Evolutionary conservation across 2,113 vertebrate species (phyloP).

Genomic region (Heterocephalus glaber): DNA sequence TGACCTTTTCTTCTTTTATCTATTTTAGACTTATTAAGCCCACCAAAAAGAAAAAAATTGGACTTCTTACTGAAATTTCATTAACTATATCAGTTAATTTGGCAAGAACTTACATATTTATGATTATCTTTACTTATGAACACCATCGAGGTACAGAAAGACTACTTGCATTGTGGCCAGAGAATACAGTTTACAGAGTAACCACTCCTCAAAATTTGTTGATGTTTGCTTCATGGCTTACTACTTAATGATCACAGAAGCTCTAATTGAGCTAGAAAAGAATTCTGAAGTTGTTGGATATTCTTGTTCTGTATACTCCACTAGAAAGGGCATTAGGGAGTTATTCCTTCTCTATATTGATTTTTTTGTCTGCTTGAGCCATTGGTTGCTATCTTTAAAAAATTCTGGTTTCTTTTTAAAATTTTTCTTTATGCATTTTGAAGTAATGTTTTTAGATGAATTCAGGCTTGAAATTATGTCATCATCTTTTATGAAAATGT

Average conservation of each 20-base stretch:
- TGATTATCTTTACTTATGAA: background rate
- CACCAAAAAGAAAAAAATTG: background rate
- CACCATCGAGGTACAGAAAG: conserved; percentile 4
- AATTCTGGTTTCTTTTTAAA: background rate
- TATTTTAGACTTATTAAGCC: conserved; percentile 19
- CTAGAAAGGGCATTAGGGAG: background rate
- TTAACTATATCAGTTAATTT: conserved; percentile 15
- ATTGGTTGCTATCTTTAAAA: background rate
- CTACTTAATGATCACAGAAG: background rate
- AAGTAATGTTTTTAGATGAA: background rate
- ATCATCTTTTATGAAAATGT: conserved; percentile 4
- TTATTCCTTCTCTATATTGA: background rate
- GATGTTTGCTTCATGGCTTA: background rate
- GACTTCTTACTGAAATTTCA: background rate
- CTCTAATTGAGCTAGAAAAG: background rate
- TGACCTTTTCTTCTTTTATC: background rate
- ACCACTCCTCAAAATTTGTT: background rate
- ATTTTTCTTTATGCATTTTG: conserved; percentile 12
- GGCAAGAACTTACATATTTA: background rate
- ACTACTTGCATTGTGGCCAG: background rate
- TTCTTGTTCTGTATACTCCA: background rate
- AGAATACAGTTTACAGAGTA: background rate
- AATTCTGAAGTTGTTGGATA: background rate
- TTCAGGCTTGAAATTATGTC: background rate
- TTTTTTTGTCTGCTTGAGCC: background rate